Base-by-base conservation (phyloP, 2,113 vertebrate species). In the Tetraodon nigroviridis region DNA sequence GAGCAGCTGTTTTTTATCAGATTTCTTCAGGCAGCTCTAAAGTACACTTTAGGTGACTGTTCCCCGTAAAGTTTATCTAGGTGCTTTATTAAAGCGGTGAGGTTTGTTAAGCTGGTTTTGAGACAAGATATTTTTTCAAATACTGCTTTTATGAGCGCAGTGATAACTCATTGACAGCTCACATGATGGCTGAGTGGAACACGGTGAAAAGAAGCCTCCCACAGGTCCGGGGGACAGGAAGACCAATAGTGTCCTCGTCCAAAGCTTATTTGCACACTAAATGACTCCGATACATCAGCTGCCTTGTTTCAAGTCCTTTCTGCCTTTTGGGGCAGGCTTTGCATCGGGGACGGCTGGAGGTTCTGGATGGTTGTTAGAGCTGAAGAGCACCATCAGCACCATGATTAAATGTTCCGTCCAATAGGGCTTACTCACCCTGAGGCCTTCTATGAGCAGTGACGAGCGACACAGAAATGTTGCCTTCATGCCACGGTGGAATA, bases 111-210 rank as follows among this genome's bases (percentile, higher is more conserved):
- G 74, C 71, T 62, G 71, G 72, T 64, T 37, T 58, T 70, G 67
- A 62, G 56, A 24, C 32, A n/a, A 27, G 68, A 69, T 59, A n/a
- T 71, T 71, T 86, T 44, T 76, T 55, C 73, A 73, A 81, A 65
- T 48, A 60, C 57, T 61, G 50, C 22, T 56, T 51, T 63, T 75
- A 82, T 78, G 58, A 69, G 72, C 64, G 32, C 44, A 40, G 76
- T 73, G 84, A 88, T 87, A 76, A 87, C 72, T 83, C 82, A 86
- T 87, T 87, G 87, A 86, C 85, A 79, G 84, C 74, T 83, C 74
- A 48, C 69, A 53, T 80, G 77, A 85, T 72, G 52, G 79, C 27
- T 54, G 17, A 65, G 27, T 72, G 55, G 27, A 42, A 13, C 27
- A n/a, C 40, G 6, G 44, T 37, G 45, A 37, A 49, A 50, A 46